These are phyloP conservation scores for Chascanopsetta lugubris DNA, from an alignment of 2,113 vertebrate genomes.

Conservation along the genomic window DNA sequence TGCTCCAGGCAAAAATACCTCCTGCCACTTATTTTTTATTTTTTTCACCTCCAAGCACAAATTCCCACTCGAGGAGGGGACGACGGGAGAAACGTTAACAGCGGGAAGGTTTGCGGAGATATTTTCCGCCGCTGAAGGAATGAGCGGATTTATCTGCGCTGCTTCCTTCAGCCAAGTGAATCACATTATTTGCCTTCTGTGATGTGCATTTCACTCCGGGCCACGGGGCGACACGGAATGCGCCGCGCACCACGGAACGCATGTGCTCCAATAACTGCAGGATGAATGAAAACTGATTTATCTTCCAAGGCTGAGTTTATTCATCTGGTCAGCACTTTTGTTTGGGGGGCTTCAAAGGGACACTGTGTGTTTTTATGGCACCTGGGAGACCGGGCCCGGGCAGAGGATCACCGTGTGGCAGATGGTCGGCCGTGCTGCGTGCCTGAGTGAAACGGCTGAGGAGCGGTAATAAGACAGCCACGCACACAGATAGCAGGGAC, in stretches of 20 bases:
- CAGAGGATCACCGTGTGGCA: conserved; percentile 87
- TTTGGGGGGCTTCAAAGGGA: conserved; percentile 50
- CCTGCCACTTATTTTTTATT: not conserved
- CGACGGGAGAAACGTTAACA: not conserved
- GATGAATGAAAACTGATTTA: conserved; percentile 8
- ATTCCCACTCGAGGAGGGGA: conserved; percentile 3
- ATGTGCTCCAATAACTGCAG: conserved; percentile 11
- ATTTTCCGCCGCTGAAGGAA: not conserved
- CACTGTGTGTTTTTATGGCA: conserved; percentile 67
- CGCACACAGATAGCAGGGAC: conserved; percentile 86
- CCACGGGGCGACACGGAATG: conserved; percentile 20
- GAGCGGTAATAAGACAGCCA: conserved; percentile 92
- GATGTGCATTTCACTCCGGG: conserved; percentile 4
- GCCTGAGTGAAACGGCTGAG: conserved; percentile 92
- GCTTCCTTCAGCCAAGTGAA: not conserved
- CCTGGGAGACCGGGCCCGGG: conserved; percentile 87
- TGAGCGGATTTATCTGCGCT: not conserved
- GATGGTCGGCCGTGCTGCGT: conserved; percentile 94
- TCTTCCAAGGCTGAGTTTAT: conserved; percentile 34
- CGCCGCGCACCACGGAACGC: not conserved
- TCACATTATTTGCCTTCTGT: not conserved
- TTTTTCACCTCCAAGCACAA: not conserved
- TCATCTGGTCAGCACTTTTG: conserved; percentile 65
- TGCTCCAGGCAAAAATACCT: conserved; percentile 2
- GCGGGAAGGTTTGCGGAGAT: not conserved